These are phyloP conservation scores for Atherinomorus stipes DNA, from an alignment of 2,113 vertebrate species.

Conservation along the genomic window DNA sequence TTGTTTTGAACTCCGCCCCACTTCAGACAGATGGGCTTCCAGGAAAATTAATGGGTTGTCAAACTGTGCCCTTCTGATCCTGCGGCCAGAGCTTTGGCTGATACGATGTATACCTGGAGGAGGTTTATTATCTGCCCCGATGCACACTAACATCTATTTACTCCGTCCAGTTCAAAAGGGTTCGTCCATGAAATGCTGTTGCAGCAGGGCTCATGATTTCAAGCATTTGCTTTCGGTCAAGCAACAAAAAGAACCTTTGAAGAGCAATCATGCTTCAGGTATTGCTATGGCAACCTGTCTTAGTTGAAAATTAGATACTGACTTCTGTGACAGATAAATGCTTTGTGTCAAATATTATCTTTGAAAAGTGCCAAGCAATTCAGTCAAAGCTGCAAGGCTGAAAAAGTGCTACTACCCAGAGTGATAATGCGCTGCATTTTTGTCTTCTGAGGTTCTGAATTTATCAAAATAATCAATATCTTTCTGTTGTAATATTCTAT, in stretches of 20 bases:
- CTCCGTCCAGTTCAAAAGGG: constrained; percentile 21
- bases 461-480: no score
- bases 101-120: constrained; percentile 34
- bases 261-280: background rate
- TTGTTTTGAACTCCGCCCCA: background rate
- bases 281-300: constrained; percentile 30
- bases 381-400: background rate
- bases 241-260: background rate
- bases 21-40: background rate
- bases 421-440: background rate
- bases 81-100: constrained; percentile 21
- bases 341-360: background rate
- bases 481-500: no score
- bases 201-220: background rate
- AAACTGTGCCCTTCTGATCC: constrained; percentile 6
- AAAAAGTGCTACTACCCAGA: background rate
- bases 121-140: constrained; percentile 28
- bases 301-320: constrained; percentile 32
- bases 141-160: constrained; percentile 34
- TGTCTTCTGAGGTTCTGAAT: background rate
- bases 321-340: background rate
- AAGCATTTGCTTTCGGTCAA: constrained; percentile 15
- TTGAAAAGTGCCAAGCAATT: background rate
- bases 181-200: background rate
- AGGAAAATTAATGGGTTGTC: background rate